Conservation (phyloP, 1,140 invertebrate genomes). For the Trachelipus rathkii region DNA sequence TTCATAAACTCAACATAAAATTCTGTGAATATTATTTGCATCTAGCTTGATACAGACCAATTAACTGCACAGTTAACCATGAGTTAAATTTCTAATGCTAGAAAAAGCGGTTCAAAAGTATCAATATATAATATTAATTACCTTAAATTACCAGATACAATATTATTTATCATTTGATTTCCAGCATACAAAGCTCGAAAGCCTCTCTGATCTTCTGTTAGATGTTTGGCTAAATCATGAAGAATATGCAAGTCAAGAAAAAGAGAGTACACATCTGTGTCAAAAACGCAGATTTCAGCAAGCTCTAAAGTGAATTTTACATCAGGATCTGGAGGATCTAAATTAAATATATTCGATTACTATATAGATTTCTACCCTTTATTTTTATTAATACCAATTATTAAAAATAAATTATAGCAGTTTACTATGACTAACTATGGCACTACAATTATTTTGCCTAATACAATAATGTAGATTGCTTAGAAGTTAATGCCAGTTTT, state of each 20-base stretch:
- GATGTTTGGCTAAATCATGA: neutral
- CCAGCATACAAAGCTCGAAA: conserved; percentile 3
- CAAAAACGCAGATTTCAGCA: conserved; percentile 16
- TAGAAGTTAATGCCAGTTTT: too few relatives aligned
- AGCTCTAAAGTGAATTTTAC: conserved; percentile 4
- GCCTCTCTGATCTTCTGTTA: neutral
- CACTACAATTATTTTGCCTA: too few relatives aligned
- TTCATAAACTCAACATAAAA: too few relatives aligned
- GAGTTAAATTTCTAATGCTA: too few relatives aligned
- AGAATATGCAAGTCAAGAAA: neutral
- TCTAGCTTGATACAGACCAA: too few relatives aligned
- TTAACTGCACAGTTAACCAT: too few relatives aligned
- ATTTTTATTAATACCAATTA: neutral
- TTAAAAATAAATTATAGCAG: neutral
- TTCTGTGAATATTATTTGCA: too few relatives aligned
- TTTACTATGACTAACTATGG: neutral
- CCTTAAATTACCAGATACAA: neutral
- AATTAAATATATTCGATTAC: neutral
- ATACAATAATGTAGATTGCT: too few relatives aligned
- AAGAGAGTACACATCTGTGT: conserved; percentile 8
- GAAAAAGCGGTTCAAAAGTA: too few relatives aligned
- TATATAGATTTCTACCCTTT: too few relatives aligned
- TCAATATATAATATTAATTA: too few relatives aligned
- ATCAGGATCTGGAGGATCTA: conserved; percentile 15
- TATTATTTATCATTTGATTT: conserved; percentile 16